These are phyloP conservation scores for Nasonia oneida DNA, from an alignment of 2,888 invertebrate species.

Conservation along the genomic window DNA sequence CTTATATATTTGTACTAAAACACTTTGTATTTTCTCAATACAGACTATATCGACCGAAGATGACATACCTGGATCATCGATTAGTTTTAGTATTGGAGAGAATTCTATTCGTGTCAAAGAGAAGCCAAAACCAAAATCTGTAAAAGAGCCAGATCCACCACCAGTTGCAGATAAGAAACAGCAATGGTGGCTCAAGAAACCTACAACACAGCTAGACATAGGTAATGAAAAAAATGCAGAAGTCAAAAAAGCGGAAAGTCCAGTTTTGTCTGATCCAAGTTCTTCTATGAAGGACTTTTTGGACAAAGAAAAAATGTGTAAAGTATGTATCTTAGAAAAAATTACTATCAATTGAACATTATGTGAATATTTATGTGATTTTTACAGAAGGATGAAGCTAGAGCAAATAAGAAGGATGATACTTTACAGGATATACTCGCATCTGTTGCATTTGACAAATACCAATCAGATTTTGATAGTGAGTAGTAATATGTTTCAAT, in stretches of 20 bases:
- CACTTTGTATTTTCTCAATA: slow-evolving; percentile 25
- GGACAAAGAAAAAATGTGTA: slow-evolving; percentile 75
- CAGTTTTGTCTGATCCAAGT: slow-evolving; percentile 70
- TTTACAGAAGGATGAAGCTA: slow-evolving; percentile 68
- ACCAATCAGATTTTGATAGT: slow-evolving; percentile 77
- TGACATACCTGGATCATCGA: slow-evolving; percentile 72
- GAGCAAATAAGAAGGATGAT: slow-evolving; percentile 72
- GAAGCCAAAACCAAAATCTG: slow-evolving; percentile 64
- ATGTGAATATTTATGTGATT: not conserved
- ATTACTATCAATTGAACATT: not conserved
- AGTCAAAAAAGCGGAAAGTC: slow-evolving; percentile 51
- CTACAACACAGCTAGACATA: slow-evolving; percentile 68
- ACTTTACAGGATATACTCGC: slow-evolving; percentile 74
- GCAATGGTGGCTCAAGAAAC: slow-evolving; percentile 74
- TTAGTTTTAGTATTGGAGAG: slow-evolving; percentile 73
- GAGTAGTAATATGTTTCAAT: slow-evolving; percentile 58
- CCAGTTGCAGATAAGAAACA: slow-evolving; percentile 47
- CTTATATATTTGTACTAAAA: not conserved
- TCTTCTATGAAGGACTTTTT: slow-evolving; percentile 76
- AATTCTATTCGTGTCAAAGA: slow-evolving; percentile 72
- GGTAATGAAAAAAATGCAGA: slow-evolving; percentile 64
- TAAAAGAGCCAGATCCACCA: slow-evolving; percentile 41
- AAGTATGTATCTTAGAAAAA: slow-evolving; percentile 65
- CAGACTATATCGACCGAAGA: slow-evolving; percentile 64
- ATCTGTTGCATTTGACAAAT: slow-evolving; percentile 75